phyloP scores from a whole-genome alignment of 1,140 invertebrate species.

The Lucilia cuprina region DNA sequence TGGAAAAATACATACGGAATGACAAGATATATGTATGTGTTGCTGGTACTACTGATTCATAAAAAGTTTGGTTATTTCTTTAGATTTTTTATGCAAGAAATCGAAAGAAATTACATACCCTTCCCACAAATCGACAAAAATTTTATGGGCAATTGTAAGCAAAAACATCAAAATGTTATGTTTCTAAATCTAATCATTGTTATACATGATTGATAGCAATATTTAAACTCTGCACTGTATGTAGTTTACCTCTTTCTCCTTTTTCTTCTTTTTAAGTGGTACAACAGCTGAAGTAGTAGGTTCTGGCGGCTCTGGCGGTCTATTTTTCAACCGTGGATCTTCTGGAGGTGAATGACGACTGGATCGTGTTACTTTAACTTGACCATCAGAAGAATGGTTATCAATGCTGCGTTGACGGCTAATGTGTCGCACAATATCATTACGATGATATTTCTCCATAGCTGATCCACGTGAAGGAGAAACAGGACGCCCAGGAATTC shows the following conservation, averaged over 20 bases:
- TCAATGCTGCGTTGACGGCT: constrained; percentile 50
- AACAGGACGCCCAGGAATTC: constrained; percentile 52
- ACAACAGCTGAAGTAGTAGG: constrained; percentile 47
- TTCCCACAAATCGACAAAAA: no score
- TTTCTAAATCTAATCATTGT: no score
- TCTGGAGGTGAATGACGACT: constrained; percentile 58
- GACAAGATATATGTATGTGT: no score
- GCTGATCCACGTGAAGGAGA: constrained; percentile 54
- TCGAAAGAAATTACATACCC: no score
- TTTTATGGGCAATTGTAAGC: no score
- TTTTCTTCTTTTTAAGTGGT: constrained; percentile 57
- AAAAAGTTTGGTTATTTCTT: no score
- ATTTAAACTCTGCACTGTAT: neutral
- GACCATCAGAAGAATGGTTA: constrained; percentile 44
- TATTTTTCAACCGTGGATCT: constrained; percentile 59
- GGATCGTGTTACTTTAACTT: constrained; percentile 51
- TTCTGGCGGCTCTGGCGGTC: constrained; percentile 61
- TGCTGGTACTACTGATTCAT: no score
- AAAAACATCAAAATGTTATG: no score
- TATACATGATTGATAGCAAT: no score
- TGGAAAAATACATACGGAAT: no score
- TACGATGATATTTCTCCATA: constrained; percentile 58
- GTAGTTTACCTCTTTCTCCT: constrained; percentile 39
- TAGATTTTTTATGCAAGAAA: no score
- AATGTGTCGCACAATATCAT: constrained; percentile 52